Base-by-base conservation (phyloP, 1,140 invertebrate species). In the Akabosia matsudoensis region DNA sequence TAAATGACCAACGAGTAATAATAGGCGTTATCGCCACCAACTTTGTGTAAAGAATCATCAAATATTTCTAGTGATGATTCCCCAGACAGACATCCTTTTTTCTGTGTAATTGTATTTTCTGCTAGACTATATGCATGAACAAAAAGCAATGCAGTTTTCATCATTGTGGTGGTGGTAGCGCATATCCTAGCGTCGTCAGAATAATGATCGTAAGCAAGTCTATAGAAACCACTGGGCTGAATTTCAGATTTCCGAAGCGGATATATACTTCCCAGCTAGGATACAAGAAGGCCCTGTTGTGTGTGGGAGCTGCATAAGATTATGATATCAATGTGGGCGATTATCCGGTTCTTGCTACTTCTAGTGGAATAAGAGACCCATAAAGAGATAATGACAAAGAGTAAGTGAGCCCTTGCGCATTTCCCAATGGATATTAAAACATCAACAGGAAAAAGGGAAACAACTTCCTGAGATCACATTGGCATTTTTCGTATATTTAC, bases 391-490 rank as follows among this genome's bases (percentile, higher is more conserved):
- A 56, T 56, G 54, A 56, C 54, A 56, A 45, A 24, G 54, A 56
- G 10, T 16, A n/a, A 56, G 54, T 22, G 54, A 45, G 37, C 18
- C 7, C 37, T 56, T 56, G 54, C n/a, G 54, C 54, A 56, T 56
- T 56, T 56, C 54, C 54, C 54, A 56, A 56, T 56, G 54, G 54
- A 56, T 24, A 56, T 56, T 10, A 56, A 56, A 56, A 56, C 54
- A 56, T 24, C 54, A 56, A 24, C 54, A 56, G 10, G 13, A 56
- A 56, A 24, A 56, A 24, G 22, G 54, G 54, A 10, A 56, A 45
- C 37, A 45, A 45, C 37, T 45, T 45, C 37, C 37, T 45, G 37
- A 45, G 37, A 45, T 18, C 37, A 7, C 18, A 45, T 45, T 18
- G 37, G 7, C 7, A 45, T 45, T 18, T 45, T 45, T 45, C n/a